phyloP scores from a whole-genome alignment of 2,797 vertebrate species.

The Anolis apletophallus region DNA sequence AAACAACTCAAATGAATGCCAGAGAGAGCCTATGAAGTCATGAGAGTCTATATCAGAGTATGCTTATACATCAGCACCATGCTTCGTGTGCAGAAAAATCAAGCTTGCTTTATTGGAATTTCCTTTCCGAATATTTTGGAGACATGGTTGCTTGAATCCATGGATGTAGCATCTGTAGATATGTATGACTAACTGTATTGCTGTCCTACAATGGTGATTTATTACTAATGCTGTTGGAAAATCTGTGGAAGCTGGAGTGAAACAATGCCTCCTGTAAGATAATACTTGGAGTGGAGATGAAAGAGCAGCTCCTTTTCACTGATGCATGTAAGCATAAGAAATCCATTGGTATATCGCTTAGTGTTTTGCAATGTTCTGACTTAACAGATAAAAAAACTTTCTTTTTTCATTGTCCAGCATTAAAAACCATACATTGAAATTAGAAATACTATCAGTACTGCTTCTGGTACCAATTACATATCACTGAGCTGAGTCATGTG shows the following conservation, averaged over 20 bases:
- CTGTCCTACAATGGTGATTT: background rate
- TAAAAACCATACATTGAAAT: no score
- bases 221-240: background rate
- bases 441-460: no score
- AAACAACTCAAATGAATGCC: no score
- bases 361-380: background rate
- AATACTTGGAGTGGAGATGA: background rate
- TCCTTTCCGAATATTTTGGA: no score
- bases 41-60: no score
- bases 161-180: no score
- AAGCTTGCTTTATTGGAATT: no score
- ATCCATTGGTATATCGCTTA: background rate
- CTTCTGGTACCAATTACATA: background rate
- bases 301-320: background rate
- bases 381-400: background rate
- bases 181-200: background rate
- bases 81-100: no score
- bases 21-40: no score
- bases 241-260: background rate
- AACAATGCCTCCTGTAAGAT: background rate
- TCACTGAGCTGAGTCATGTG: background rate
- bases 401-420: no score
- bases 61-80: no score
- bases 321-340: background rate
- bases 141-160: no score